Conservation (phyloP, 2,888 invertebrate genomes). For the Tenthredo scrophulariae region DNA sequence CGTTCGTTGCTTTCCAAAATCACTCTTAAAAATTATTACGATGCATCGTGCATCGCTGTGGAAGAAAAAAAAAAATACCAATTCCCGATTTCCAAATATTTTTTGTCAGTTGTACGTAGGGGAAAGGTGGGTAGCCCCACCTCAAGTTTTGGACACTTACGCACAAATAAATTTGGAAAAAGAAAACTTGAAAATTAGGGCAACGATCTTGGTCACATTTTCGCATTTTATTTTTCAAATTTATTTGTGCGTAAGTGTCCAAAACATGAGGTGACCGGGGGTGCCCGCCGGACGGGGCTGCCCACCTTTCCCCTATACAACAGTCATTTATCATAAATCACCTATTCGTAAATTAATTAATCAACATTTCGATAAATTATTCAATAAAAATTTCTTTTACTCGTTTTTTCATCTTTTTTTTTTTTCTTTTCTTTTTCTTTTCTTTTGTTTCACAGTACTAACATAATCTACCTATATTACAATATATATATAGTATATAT, state of each 20-base stretch:
- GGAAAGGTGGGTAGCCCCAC: too few relatives aligned
- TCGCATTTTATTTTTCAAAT: too few relatives aligned
- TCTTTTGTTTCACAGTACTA: not conserved
- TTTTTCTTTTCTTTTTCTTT: not conserved
- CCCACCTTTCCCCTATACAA: too few relatives aligned
- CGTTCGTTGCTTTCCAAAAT: constrained; percentile 17
- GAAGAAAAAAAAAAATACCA: not conserved
- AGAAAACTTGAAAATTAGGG: too few relatives aligned
- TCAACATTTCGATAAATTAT: constrained; percentile 7
- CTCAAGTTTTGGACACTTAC: too few relatives aligned
- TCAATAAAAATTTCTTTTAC: constrained; percentile 13
- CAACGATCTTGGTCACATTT: too few relatives aligned
- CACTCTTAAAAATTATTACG: not conserved
- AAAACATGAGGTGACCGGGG: too few relatives aligned
- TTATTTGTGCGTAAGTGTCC: too few relatives aligned
- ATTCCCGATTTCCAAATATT: not conserved
- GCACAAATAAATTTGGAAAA: too few relatives aligned
- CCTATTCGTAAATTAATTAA: not conserved
- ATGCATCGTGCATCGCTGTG: not conserved
- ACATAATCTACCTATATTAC: constrained; percentile 8
- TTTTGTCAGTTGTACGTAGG: not conserved
- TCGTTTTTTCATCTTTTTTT: not conserved
- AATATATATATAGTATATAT: constrained; percentile 11
- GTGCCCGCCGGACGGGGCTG: too few relatives aligned
- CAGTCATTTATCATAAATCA: not conserved